Conservation (phyloP, 2,797 vertebrate genomes). For the Siniperca obscura region DNA sequence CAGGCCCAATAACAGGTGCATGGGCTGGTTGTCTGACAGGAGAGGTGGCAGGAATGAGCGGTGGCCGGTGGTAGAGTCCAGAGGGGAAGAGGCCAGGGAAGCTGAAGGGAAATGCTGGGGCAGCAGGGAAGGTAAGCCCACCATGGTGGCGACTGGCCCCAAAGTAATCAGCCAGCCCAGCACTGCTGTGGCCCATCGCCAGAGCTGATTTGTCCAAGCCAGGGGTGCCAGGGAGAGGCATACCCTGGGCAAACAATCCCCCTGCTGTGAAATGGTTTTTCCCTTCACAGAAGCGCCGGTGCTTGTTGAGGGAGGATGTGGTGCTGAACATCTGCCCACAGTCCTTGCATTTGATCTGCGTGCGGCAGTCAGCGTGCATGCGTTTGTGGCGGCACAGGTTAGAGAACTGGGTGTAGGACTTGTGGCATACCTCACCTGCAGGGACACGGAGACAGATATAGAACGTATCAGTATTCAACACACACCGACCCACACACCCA, state of each 20-base stretch:
- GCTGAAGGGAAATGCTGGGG: conserved; percentile 97
- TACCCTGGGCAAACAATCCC: conserved; percentile 97
- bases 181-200: conserved; percentile 93
- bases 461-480: conserved; percentile 55
- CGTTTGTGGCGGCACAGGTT: conserved; percentile 99
- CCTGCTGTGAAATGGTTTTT: conserved; percentile 99
- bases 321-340: conserved; percentile 99
- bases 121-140: conserved; percentile 96
- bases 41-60: conserved; percentile 92
- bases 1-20: conserved; percentile 78
- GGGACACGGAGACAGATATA: conserved; percentile 73
- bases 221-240: conserved; percentile 94
- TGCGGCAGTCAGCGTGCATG: conserved; percentile 99
- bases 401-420: conserved; percentile 99
- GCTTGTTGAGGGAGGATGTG: conserved; percentile 99
- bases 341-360: conserved; percentile 99
- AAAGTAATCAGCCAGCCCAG: conserved; percentile 98
- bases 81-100: conserved; percentile 98
- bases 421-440: conserved; percentile 99
- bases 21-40: conserved; percentile 90
- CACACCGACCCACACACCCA: conserved; percentile 18
- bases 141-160: conserved; percentile 95
- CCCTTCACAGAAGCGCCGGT: conserved; percentile 99
- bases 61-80: conserved; percentile 97
- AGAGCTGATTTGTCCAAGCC: conserved; percentile 96